Conservation (phyloP, 2,888 invertebrate genomes). For the Leptura quadrifasciata region DNA sequence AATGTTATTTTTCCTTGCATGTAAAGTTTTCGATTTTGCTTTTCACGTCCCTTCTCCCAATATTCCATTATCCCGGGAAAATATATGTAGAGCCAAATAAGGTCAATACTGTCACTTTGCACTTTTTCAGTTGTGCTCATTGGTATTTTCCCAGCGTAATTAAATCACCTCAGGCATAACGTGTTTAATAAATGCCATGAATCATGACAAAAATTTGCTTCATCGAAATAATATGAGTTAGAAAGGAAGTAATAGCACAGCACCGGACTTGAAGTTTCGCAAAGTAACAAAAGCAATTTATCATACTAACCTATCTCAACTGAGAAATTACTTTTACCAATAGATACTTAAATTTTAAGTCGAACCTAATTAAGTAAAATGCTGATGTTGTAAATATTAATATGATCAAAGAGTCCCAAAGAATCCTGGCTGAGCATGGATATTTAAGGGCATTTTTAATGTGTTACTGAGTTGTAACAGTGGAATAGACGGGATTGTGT, state of each 20-base stretch:
- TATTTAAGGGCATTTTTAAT: no score
- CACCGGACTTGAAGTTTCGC: neutral
- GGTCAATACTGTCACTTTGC: neutral
- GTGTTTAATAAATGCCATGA: neutral
- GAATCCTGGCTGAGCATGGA: no score
- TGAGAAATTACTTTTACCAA: no score
- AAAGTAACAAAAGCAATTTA: no score
- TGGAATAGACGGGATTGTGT: no score
- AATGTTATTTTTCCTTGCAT: slow-evolving; percentile 22
- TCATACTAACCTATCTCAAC: no score
- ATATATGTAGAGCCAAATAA: slow-evolving; percentile 7
- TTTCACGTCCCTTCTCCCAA: slow-evolving; percentile 1
- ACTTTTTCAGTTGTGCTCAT: neutral
- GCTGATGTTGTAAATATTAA: no score
- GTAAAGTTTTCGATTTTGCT: slow-evolving; percentile 14
- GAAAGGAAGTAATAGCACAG: neutral
- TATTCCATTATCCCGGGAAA: slow-evolving; percentile 19
- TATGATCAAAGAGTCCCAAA: no score
- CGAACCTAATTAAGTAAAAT: no score
- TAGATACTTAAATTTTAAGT: no score
- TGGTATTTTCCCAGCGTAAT: neutral
- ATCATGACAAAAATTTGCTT: neutral
- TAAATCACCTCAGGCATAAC: neutral
- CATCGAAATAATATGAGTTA: neutral
- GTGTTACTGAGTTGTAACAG: no score